phyloP scores from a whole-genome alignment of 64 coral and sea anemone species.

The Pachyseris speciosa region DNA sequence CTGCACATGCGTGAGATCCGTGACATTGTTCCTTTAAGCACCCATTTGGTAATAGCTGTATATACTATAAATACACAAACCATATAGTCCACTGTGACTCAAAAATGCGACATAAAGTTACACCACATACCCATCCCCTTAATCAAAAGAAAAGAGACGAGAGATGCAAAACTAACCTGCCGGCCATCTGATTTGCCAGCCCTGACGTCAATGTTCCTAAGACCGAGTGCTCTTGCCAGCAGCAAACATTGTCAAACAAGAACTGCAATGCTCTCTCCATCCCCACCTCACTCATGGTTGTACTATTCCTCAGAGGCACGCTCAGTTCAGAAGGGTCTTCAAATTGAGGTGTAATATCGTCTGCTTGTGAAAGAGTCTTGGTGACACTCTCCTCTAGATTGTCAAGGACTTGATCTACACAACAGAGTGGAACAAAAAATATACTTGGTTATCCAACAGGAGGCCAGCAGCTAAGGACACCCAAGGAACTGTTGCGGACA shows the following conservation, averaged over 20 bases:
- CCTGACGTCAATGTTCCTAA: conserved; percentile 6
- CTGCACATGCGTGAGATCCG: no score
- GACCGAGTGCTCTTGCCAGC: conserved; percentile 27
- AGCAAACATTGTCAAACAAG: conserved; percentile 11
- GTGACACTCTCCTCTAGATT: neutral
- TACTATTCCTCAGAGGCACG: neutral
- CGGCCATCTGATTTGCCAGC: conserved; percentile 29
- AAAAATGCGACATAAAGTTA: neutral
- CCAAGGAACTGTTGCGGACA: no score
- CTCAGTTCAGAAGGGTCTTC: neutral
- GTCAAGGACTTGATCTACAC: neutral
- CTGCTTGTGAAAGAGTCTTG: neutral
- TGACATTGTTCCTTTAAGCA: no score
- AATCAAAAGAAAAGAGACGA: neutral
- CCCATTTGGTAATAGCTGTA: no score
- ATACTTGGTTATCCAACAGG: no score
- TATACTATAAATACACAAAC: no score
- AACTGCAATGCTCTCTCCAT: neutral
- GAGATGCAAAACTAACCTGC: neutral
- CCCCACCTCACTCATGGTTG: neutral
- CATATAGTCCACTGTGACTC: no score
- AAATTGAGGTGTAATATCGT: neutral
- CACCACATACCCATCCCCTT: no score
- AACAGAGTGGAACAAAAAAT: neutral
- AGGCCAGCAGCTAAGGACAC: no score